These are phyloP conservation scores for Drosophila triauraria DNA, from an alignment of 1,140 invertebrate genomes.

Conservation along the genomic window DNA sequence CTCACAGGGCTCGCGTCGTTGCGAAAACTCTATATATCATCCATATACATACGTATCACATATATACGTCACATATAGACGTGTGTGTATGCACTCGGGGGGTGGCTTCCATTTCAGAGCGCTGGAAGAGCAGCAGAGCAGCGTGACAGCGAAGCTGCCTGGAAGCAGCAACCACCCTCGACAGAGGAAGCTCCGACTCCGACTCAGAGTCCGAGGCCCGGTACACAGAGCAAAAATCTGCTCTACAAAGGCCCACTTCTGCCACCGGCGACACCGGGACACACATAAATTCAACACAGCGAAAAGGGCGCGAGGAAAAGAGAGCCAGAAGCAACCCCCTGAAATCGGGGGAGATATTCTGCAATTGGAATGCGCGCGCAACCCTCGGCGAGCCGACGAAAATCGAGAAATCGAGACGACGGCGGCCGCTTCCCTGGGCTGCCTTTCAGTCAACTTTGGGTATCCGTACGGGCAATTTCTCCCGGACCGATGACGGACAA, in stretches of 20 bases:
- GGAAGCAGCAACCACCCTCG: constrained; percentile 63
- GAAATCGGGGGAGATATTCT: constrained; percentile 70
- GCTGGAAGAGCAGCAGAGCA: constrained; percentile 26
- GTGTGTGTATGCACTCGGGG: constrained; percentile 14
- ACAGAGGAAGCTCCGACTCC: constrained; percentile 21
- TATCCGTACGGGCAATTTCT: constrained; percentile 85
- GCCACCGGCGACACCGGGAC: constrained; percentile 23
- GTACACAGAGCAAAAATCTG: constrained; percentile 74
- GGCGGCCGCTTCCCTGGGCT: constrained; percentile 70
- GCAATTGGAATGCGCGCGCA: constrained; percentile 80
- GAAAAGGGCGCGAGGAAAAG: constrained; percentile 14
- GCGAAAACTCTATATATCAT: constrained; percentile 81
- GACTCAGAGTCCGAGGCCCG: neutral
- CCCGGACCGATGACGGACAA: constrained; percentile 80
- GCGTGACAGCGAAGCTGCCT: constrained; percentile 16
- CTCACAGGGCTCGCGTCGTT: constrained; percentile 40
- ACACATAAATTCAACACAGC: constrained; percentile 5
- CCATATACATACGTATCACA: constrained; percentile 5
- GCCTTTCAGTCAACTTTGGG: constrained; percentile 85
- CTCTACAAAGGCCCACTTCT: constrained; percentile 41
- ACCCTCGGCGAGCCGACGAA: constrained; percentile 60
- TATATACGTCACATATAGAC: neutral
- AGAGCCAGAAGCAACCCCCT: constrained; percentile 35
- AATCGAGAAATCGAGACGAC: constrained; percentile 42
- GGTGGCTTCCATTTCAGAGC: constrained; percentile 19